Percentiles rank a stretch among this genome's conserved stretches.
phyloP scores from a whole-genome alignment of 2,888 invertebrate species.

The Drosophila mimetica region DNA sequence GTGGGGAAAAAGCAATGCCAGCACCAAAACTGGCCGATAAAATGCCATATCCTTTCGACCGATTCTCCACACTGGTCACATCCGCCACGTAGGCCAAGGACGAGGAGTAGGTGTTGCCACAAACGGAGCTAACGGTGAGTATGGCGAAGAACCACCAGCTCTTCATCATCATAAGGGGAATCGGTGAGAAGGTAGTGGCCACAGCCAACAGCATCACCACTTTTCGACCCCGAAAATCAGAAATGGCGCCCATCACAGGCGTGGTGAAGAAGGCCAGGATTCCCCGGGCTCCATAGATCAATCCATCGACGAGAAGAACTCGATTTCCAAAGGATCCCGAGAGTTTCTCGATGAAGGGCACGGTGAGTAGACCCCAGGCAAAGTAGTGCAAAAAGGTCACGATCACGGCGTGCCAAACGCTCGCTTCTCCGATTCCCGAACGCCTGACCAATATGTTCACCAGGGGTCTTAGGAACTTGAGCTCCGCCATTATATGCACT shows the following conservation, averaged over 20 bases:
- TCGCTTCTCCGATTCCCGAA: conserved; percentile 10
- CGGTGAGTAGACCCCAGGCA: conserved; percentile 23
- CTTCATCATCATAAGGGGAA: conserved; percentile 12
- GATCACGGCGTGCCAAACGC: conserved; percentile 17
- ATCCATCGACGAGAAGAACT: conserved; percentile 11
- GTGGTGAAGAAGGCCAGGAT: conserved; percentile 6
- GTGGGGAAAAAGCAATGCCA: conserved; percentile 1
- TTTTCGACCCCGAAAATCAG: conserved; percentile 17
- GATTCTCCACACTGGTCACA: conserved; percentile 3
- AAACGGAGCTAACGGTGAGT: conserved; percentile 6
- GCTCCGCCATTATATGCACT: conserved; percentile 2
- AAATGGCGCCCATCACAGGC: conserved; percentile 17
- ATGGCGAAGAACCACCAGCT: conserved; percentile 7
- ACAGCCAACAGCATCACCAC: conserved; percentile 15
- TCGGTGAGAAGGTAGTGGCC: conserved; percentile 5
- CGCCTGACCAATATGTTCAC: neutral
- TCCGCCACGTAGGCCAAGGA: conserved; percentile 19
- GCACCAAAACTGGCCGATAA: conserved; percentile 7
- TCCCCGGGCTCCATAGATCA: conserved; percentile 10
- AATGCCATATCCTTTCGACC: conserved; percentile 5
- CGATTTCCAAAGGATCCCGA: conserved; percentile 1
- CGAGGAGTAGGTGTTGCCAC: conserved; percentile 8
- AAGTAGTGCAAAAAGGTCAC: conserved; percentile 24
- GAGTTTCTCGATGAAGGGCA: conserved; percentile 16
- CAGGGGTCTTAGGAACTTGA: neutral